phyloP scores from a whole-genome alignment of 2,888 invertebrate genomes.

The Drosophila buzzatii region DNA sequence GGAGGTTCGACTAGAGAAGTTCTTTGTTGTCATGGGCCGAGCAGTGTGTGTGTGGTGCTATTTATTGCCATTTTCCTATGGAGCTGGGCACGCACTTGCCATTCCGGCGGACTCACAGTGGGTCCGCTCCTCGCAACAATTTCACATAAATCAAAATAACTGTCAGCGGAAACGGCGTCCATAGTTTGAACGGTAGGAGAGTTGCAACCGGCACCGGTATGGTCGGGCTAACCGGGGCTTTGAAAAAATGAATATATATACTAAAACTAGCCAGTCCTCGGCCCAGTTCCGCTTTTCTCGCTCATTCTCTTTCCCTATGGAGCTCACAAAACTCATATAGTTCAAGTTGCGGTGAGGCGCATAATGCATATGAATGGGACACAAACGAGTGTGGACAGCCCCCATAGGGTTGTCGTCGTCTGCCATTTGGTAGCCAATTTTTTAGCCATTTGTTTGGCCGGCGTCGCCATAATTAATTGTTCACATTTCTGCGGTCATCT shows the following conservation, averaged over 20 bases:
- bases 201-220: conserved; percentile 25
- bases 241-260: conserved; percentile 19
- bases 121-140: conserved; percentile 50
- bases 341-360: conserved; percentile 57
- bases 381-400: conserved; percentile 30
- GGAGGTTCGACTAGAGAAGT: conserved; percentile 54
- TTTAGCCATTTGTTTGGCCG: conserved; percentile 56
- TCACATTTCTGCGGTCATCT: conserved; percentile 65
- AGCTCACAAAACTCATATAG: conserved; percentile 15
- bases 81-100: conserved; percentile 58
- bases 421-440: conserved; percentile 52
- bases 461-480: conserved; percentile 74
- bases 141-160: conserved; percentile 80
- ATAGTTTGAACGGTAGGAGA: conserved; percentile 67
- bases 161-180: conserved; percentile 80
- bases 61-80: conserved; percentile 74
- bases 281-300: neutral
- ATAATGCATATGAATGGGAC: conserved; percentile 44
- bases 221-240: conserved; percentile 5
- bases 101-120: conserved; percentile 18
- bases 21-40: conserved; percentile 59
- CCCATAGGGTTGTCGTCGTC: conserved; percentile 30
- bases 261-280: conserved; percentile 54
- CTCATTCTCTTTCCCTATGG: neutral
- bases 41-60: conserved; percentile 34